Evolutionary conservation across 2,888 invertebrate genomes (phyloP).

Genomic region (Melanostoma mellinum): DNA sequence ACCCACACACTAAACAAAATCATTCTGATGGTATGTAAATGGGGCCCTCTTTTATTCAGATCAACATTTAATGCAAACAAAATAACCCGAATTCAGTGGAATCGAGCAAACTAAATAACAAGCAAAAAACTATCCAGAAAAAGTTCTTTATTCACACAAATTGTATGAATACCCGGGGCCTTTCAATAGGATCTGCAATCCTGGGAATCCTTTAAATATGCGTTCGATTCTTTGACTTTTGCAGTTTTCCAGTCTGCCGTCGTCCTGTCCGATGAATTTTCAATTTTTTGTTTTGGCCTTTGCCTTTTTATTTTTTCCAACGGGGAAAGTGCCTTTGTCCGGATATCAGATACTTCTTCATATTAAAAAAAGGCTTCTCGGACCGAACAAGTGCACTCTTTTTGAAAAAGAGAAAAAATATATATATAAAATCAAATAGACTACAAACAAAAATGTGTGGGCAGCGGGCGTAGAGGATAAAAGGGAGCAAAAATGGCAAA

Average conservation of each 20-base stretch:
- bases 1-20: conserved; percentile 7
- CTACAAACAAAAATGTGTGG: neutral
- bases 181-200: conserved; percentile 31
- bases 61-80: conserved; percentile 47
- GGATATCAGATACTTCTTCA: conserved; percentile 6
- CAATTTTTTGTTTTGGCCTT: neutral
- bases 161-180: conserved; percentile 30
- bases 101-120: conserved; percentile 36
- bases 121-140: conserved; percentile 39
- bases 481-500: neutral
- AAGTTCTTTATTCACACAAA: conserved; percentile 22
- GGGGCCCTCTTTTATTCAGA: conserved; percentile 18
- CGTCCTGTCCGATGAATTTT: conserved; percentile 18
- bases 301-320: neutral
- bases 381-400: conserved; percentile 35
- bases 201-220: conserved; percentile 38
- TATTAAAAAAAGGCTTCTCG: conserved; percentile 5
- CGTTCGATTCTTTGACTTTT: conserved; percentile 47
- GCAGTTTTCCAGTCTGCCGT: conserved; percentile 6
- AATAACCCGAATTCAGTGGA: conserved; percentile 28
- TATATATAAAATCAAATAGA: neutral
- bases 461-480: neutral
- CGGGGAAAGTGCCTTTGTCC: neutral
- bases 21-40: neutral
- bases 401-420: neutral